phyloP scores from a whole-genome alignment of 2,797 vertebrate species.

The Caiman crocodilus region DNA sequence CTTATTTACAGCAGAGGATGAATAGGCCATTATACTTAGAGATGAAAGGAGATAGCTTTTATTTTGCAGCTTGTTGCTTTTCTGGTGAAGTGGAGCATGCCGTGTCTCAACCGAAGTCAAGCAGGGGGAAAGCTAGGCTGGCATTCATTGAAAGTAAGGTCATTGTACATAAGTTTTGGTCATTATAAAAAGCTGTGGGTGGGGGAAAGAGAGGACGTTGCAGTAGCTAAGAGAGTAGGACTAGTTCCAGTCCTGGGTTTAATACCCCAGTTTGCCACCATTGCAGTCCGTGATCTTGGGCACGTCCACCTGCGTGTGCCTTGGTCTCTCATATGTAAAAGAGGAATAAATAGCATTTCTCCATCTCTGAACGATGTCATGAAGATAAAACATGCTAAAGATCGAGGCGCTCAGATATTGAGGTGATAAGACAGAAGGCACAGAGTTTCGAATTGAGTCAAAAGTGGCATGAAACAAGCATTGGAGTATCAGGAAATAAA shows the following conservation, averaged over 20 bases:
- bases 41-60: not conserved
- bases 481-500: not conserved
- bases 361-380: too few species aligned
- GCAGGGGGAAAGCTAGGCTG: not conserved
- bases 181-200: not conserved
- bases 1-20: not conserved
- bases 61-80: not conserved
- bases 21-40: not conserved
- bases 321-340: not conserved
- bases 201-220: not conserved
- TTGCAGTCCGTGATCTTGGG: not conserved
- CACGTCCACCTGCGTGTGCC: not conserved
- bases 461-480: not conserved
- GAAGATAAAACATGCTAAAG: not conserved
- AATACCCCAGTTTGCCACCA: rapidly evolving
- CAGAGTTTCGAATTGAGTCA: slow-evolving; percentile 33
- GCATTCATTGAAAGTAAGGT: not conserved
- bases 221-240: not conserved
- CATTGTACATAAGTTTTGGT: not conserved
- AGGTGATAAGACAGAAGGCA: not conserved
- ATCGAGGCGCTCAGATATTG: not conserved
- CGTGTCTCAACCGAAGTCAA: not conserved
- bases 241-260: not conserved
- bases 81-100: not conserved
- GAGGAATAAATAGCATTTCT: rapidly evolving